Conservation (phyloP, 2,113 vertebrate genomes). For the Pseudorhombus dupliciocellatus region DNA sequence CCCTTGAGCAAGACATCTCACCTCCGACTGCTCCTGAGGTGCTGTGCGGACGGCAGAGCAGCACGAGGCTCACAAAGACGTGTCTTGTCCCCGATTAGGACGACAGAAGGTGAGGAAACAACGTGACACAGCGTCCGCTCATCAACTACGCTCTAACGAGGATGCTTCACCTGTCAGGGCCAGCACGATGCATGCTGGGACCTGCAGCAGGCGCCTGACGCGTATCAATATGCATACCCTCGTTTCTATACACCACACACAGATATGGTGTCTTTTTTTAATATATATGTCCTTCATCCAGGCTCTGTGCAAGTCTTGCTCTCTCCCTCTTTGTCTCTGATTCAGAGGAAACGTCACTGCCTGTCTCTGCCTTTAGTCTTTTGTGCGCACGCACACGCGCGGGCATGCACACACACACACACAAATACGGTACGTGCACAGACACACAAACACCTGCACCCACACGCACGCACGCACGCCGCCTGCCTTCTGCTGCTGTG, state of each 20-base stretch:
- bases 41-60: neutral
- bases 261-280: conserved; percentile 13
- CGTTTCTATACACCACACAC: conserved; percentile 26
- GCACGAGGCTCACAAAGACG: conserved; percentile 6
- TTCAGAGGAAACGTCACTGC: conserved; percentile 62
- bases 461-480: conserved; percentile 38
- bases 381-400: conserved; percentile 33
- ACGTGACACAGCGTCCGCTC: conserved; percentile 19
- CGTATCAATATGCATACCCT: conserved; percentile 43
- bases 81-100: conserved; percentile 1
- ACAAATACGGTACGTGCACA: conserved; percentile 21
- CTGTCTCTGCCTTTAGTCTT: conserved; percentile 62
- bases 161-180: conserved; percentile 35
- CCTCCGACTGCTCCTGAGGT: conserved; percentile 39
- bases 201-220: conserved; percentile 22
- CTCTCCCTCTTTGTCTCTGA: conserved; percentile 50
- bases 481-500: conserved; percentile 74
- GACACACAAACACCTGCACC: conserved; percentile 21
- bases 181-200: conserved; percentile 56
- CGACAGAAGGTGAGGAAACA: neutral
- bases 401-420: conserved; percentile 37
- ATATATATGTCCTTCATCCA: conserved; percentile 40
- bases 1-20: conserved; percentile 60
- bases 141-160: conserved; percentile 37
- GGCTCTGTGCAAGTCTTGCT: conserved; percentile 41